Base-by-base conservation (phyloP, 1,140 invertebrate species). In the Akabosia matsudoensis region DNA sequence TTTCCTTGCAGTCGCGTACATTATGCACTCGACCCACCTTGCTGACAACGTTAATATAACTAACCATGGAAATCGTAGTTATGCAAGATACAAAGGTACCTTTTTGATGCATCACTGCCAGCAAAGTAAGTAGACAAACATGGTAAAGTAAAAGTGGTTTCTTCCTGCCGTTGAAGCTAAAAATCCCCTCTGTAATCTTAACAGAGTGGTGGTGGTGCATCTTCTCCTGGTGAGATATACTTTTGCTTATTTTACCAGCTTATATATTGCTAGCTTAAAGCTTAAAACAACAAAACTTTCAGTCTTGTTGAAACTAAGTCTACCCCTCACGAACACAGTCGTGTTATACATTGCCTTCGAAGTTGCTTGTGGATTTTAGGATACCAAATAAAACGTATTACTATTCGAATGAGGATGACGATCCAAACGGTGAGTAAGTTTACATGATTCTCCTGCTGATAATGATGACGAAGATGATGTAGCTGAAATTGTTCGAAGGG, bases 181-280 rank as follows among this genome's bases (percentile, higher is more conserved):
- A n/a, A n/a, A n/a, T n/a, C n/a, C 37, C 37, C 37, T 45, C 37
- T 45, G 18, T 18, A 45, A 45, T 7, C 37, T 45, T 10, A 10
- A 18, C 18, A 45, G 37, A 45, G 37, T 10, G 37, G 7, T 45
- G 37, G 54, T 56, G 24, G 54, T 13, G 54, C 4, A 3, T 56
- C 24, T 56, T 56, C 54, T 22, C 24, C 54, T n/a, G n/a, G n/a
- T n/a, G n/a, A n/a, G n/a, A n/a, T n/a, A n/a, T n/a, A n/a, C n/a
- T n/a, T 24, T 56, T 56, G 54, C 54, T 56, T 56, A 56, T 56
- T 56, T 56, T 56, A 56, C 24, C 54, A 16, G 10, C 54, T 56
- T 56, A n/a, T n/a, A n/a, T n/a, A 56, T 56, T 56, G 37, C 37
- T 45, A n/a, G 54, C 54, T 56, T 56, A 3, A 16, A 56, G 54